Base-by-base conservation (phyloP, 2,888 invertebrate species). In the Osmoderma eremita region DNA sequence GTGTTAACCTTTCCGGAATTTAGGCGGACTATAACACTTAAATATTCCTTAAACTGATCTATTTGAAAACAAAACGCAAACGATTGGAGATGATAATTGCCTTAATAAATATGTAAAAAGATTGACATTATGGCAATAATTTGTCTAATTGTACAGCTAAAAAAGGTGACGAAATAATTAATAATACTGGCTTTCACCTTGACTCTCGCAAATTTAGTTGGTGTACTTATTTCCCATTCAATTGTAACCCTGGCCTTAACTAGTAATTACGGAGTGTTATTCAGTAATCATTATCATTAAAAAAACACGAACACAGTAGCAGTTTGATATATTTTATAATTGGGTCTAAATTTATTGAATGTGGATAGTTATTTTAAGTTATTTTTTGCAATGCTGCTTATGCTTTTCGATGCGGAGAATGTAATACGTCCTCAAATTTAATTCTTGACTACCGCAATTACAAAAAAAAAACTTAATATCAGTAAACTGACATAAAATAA, bases 401-500 rank as follows among this genome's bases (percentile, higher is more conserved):
- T 30, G 30, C 10, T 30, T 30, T 10, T 30, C 30, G 30, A 3
- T 30, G 30, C 10, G 10, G 30, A 30, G 30, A 30, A 30, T 30
- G 8, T 6, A 30, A 6, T 30, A 17, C 3, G 18, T 53, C 53
- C 18, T n/a, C 2, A 53, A 36, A 17, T 15, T 38, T 53, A 17
- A 36, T 17, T 53, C 18, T 10, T 17, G 15, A 36, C 18, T 53
- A 53, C 6, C 38, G 38, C n/a, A 53, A 53, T 53, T 6, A 10
- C 8, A 30, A 1, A 30, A 30, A 48, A 61, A 61, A 56, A 56
- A n/a, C 22, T 56, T 61, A 61, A 61, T 61, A 61, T 61, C 58
- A 61, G 58, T 45, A 36, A 48, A 61, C 30, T 58, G 24, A 50
- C 64, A 71, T 74, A 72, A 73, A 74, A 69, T 63, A 73, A 73